phyloP scores from a whole-genome alignment of 1,140 invertebrate genomes.

The Pissodes strobi region DNA sequence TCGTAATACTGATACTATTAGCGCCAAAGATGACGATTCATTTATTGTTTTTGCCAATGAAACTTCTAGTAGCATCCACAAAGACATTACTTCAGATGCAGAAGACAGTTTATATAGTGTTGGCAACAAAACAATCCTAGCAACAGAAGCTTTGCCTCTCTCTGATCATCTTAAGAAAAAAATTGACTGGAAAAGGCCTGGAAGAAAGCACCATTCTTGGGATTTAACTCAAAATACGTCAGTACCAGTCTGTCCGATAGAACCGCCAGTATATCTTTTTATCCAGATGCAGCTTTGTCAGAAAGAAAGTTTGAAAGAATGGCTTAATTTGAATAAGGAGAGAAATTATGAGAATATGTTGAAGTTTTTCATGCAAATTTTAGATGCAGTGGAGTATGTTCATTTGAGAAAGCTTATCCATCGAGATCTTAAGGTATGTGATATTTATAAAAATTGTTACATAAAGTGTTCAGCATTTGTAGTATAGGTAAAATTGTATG shows the following conservation, averaged over 20 bases:
- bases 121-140: conserved; percentile 2
- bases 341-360: conserved; percentile 63
- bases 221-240: conserved; percentile 25
- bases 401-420: conserved; percentile 91
- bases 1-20: neutral
- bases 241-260: conserved; percentile 46
- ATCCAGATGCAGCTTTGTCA: conserved; percentile 97
- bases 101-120: no score
- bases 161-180: conserved; percentile 37
- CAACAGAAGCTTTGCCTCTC: conserved; percentile 31
- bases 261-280: conserved; percentile 75
- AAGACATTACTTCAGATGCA: neutral
- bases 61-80: neutral
- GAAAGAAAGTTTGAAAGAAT: conserved; percentile 87
- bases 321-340: conserved; percentile 68
- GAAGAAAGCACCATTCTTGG: conserved; percentile 41
- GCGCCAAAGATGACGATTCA: conserved; percentile 8
- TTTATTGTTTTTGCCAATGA: conserved; percentile 15
- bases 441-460: no score
- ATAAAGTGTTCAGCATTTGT: no score
- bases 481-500: no score
- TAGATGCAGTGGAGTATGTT: conserved; percentile 93
- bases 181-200: conserved; percentile 45
- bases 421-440: conserved; percentile 84
- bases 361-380: conserved; percentile 89